Evolutionary conservation across 2,888 invertebrate genomes (phyloP).

Genomic region (Clanis bilineata): DNA sequence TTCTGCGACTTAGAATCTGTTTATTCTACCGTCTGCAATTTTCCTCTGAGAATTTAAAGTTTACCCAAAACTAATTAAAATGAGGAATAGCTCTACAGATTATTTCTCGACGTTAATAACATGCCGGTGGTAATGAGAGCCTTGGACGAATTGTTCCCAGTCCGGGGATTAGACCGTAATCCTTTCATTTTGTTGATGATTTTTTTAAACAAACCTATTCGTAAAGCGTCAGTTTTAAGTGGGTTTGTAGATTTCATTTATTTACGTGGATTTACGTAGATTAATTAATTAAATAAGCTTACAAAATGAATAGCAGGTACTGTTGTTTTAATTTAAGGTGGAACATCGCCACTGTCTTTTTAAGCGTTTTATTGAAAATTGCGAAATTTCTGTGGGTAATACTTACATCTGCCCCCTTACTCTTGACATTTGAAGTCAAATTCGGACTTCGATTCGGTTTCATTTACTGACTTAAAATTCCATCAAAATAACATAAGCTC

Average conservation of each 20-base stretch:
- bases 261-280: background rate
- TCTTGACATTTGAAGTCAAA: too few species aligned
- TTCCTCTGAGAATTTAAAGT: too few species aligned
- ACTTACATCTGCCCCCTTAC: too few species aligned
- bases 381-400: too few species aligned
- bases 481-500: too few species aligned
- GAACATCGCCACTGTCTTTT: too few species aligned
- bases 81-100: background rate
- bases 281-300: background rate
- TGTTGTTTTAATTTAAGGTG: too few species aligned
- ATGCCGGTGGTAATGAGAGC: background rate
- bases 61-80: background rate
- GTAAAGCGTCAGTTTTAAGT: background rate
- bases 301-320: too few species aligned
- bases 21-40: background rate
- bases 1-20: too few species aligned
- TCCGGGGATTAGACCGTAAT: background rate
- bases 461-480: too few species aligned
- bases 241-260: background rate
- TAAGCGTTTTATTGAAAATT: too few species aligned
- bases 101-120: background rate
- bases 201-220: constrained; percentile 14
- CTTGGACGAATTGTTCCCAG: background rate
- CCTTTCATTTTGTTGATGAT: constrained; percentile 7
- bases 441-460: too few species aligned